Evolutionary conservation across 2,888 invertebrate genomes (phyloP), one percentile per base, ranked within the genome.

Genomic region (Scaptomyza caliginosa): DNA sequence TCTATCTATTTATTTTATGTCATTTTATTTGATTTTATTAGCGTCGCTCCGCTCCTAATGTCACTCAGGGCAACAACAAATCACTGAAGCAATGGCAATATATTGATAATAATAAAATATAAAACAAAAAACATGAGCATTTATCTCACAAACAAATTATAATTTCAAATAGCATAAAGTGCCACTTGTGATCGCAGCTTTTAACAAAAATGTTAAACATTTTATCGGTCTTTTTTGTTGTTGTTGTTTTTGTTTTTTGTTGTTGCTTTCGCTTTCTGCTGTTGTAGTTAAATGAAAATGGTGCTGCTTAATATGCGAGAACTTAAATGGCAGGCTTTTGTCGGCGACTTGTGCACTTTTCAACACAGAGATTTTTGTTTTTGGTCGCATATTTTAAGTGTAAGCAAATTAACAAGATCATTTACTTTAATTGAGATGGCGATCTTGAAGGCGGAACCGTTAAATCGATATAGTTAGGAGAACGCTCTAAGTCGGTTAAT

Each of bases 351-450:
- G 63, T 72, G 62, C 70, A 74, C 43, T 74, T 74, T 71, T 71
- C 63, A 56, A 49, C 50, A 49, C 50, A 40, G 7, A 28, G 26
- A 6, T 26, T 17, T 13, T 8, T 7, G 13, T 6, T 17, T 66
- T 49, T 36, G 65, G 59, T 76, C 40, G 77, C 59, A 40, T 63
- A 66, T 60, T 65, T 59, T 32, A 65, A 81, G 73, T 82, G 74
- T 85, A 80, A 77, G 69, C 85, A 86, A 86, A 85, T 88, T 89
- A 88, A 87, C 88, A 74, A 85, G 78, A 83, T 86, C 77, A 76
- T 86, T 88, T 74, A 69, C 56, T 48, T 62, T 69, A 86, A 81
- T 86, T 82, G 79, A 68, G 77, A 74, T 78, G 75, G 45, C 59
- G 71, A 82, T 78, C 68, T 77, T 50, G 69, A 56, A 68, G 83